These are phyloP conservation scores for Cantharis rustica DNA, from an alignment of 2,888 invertebrate genomes.

Conservation along the genomic window DNA sequence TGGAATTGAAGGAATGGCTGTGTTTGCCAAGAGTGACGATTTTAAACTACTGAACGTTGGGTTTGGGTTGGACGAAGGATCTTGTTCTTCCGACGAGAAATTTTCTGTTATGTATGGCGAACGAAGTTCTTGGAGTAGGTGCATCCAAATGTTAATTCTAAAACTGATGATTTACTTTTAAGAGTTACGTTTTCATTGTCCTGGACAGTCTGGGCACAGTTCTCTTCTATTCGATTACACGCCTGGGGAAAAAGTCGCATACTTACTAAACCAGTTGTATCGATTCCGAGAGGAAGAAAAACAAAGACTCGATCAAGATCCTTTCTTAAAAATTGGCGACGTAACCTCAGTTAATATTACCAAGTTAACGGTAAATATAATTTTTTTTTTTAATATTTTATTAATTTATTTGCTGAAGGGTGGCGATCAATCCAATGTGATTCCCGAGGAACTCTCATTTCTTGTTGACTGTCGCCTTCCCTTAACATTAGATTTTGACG, in stretches of 20 bases:
- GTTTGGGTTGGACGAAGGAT: conserved; percentile 87
- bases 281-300: conserved; percentile 70
- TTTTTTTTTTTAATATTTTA: background rate
- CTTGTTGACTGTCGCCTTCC: background rate
- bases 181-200: conserved; percentile 76
- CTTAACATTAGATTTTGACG: background rate
- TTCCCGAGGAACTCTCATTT: background rate
- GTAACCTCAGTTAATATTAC: conserved; percentile 88
- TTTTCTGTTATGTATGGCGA: conserved; percentile 76
- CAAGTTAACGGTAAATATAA: conserved; percentile 64
- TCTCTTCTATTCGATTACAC: conserved; percentile 80
- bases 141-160: conserved; percentile 1
- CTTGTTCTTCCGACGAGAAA: conserved; percentile 70
- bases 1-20: conserved; percentile 78
- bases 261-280: conserved; percentile 75
- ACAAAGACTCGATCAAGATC: conserved; percentile 66
- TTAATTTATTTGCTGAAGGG: background rate
- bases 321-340: conserved; percentile 75
- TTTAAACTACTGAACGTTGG: conserved; percentile 81
- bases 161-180: conserved; percentile 30
- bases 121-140: conserved; percentile 83
- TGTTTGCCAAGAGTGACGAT: conserved; percentile 73
- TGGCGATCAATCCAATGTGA: background rate
- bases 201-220: conserved; percentile 88
- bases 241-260: conserved; percentile 80